phyloP scores from a whole-genome alignment of 2,888 invertebrate species.

The Pyrocoelia pectoralis region DNA sequence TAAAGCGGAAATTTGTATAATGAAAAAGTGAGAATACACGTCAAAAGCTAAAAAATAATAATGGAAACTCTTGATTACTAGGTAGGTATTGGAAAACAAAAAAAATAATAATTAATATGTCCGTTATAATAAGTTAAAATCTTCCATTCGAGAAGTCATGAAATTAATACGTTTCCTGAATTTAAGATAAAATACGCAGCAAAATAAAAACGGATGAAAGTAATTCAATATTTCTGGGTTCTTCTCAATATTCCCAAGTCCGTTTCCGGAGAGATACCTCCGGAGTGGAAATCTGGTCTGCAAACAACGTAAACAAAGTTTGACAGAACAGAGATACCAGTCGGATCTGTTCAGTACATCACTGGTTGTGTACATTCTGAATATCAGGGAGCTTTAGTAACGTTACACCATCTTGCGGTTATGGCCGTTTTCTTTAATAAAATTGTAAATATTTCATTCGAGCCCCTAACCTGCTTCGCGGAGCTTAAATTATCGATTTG shows the following conservation, averaged over 20 bases:
- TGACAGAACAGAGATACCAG: constrained; percentile 40
- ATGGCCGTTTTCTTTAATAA: constrained; percentile 38
- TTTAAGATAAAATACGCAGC: constrained; percentile 27
- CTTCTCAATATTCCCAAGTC: constrained; percentile 37
- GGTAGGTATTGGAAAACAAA: constrained; percentile 15
- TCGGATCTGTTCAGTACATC: constrained; percentile 32
- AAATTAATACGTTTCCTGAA: constrained; percentile 33
- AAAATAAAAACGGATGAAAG: constrained; percentile 34
- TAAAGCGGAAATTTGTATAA: not conserved
- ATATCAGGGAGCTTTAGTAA: constrained; percentile 15
- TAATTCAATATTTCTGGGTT: constrained; percentile 36
- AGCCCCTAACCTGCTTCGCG: constrained; percentile 14
- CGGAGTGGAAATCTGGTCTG: constrained; percentile 41
- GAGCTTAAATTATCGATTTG: constrained; percentile 29
- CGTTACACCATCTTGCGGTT: constrained; percentile 38
- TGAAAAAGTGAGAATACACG: not conserved
- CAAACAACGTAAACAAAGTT: constrained; percentile 44
- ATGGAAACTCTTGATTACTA: not conserved
- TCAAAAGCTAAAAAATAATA: constrained; percentile 2
- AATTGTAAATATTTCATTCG: constrained; percentile 39
- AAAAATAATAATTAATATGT: constrained; percentile 31
- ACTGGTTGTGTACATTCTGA: constrained; percentile 30
- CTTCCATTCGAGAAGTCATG: constrained; percentile 30
- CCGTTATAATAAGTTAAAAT: constrained; percentile 24
- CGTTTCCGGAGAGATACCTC: constrained; percentile 35